Base-by-base conservation (phyloP, 2,113 vertebrate species). In the Sinocyclocheilus anshuiensis region DNA sequence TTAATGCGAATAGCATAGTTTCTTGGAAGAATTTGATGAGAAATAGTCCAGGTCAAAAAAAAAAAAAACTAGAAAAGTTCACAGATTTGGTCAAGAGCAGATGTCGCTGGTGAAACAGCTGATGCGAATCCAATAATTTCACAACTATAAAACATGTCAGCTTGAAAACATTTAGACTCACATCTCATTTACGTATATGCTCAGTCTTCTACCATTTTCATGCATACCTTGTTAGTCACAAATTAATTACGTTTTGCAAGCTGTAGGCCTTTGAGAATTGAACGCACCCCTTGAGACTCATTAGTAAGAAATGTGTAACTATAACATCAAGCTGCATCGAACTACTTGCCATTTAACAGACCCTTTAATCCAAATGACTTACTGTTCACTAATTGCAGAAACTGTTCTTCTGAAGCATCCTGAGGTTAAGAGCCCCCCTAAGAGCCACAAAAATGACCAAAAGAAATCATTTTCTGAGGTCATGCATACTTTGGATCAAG, bases 281-380 rank as follows among this genome's bases (percentile, higher is more conserved):
- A 33, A 63, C 57, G 12, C 33, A 39, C 55, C 78, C 57, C 78
- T 61, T 63, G 78, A 80, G 78, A 33, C 78, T 80, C 57, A 63
- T 80, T 80, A 80, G 55, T 80, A 4, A 26, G 39, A 20, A 24
- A 55, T 55, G 16, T 20, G 24, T 18, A 50, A 53, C 48, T 77
- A 22, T 55, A 77, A 26, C 24, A 50, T 77, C 24, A 33, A 53
- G 13, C 75, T 53, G 24, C 16, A 20, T 24, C 48, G 6, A 55
- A 20, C 76, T 33, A 29, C 50, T 39, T 77, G 76, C 48, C 76
- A 45, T 26, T 65, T 39, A 81, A 15, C 57, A 65, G 8, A 81
- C 22, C 3, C 57, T 81, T 65, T 63, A 39, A 63, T 16, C 36
- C 61, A 22, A 80, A 16, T 80, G 57, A 80, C 57, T 63, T 80